These are phyloP conservation scores for Helogale parvula DNA, from an alignment of 2,113 vertebrate species.

Conservation along the genomic window DNA sequence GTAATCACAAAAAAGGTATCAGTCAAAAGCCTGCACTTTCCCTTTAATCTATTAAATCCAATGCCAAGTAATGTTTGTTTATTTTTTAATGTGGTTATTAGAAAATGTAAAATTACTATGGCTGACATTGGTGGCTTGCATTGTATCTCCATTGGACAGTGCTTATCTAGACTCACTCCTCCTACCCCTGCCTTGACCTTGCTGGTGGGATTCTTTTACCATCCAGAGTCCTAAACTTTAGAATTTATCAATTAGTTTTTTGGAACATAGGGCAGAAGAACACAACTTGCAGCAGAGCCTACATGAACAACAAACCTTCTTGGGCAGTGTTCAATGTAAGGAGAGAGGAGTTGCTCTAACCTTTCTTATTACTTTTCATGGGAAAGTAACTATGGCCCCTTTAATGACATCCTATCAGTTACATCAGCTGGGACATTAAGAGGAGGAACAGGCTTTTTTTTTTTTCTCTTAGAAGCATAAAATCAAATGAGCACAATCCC, in stretches of 20 bases:
- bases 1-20: not conserved
- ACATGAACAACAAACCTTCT: not conserved
- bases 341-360: not conserved
- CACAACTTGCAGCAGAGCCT: too few species aligned
- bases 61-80: not conserved
- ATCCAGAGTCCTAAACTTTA: not conserved
- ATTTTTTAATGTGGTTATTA: not conserved
- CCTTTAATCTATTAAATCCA: not conserved
- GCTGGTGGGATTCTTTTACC: not conserved
- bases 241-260: not conserved
- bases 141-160: rapidly evolving
- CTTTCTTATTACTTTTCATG: not conserved
- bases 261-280: not conserved
- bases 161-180: not conserved
- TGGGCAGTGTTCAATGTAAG: not conserved
- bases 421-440: not conserved
- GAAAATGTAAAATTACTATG: not conserved
- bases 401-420: not conserved
- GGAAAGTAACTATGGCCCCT: not conserved
- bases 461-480: not conserved
- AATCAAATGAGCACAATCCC: not conserved
- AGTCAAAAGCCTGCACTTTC: not conserved
- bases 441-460: not conserved
- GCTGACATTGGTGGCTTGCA: not conserved
- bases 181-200: not conserved